These are phyloP conservation scores for Fissipunctia ypsillon DNA, from an alignment of 2,888 invertebrate genomes.

Conservation along the genomic window DNA sequence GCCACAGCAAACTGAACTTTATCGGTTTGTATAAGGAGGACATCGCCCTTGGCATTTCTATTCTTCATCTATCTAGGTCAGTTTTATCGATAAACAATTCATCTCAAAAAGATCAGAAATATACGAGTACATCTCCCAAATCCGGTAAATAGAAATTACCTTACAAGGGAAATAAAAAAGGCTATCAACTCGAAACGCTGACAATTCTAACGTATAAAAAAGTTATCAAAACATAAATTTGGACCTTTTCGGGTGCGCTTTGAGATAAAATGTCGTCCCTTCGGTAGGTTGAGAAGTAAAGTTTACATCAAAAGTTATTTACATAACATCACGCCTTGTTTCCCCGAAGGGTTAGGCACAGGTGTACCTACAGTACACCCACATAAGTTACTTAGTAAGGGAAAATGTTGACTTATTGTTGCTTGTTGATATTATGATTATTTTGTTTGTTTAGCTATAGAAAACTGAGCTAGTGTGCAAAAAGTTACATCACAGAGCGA, in stretches of 20 bases:
- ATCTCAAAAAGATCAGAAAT: conserved; percentile 9
- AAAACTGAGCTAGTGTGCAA: not conserved
- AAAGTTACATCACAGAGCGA: not conserved
- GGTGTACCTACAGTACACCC: no score
- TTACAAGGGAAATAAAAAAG: conserved; percentile 55
- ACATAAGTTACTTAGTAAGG: not conserved
- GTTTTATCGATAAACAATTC: conserved; percentile 3
- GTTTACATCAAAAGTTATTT: conserved; percentile 20
- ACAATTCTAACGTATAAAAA: conserved; percentile 67
- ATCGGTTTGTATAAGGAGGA: not conserved
- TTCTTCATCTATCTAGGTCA: conserved; percentile 13
- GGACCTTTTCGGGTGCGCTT: conserved; percentile 57
- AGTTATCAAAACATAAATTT: conserved; percentile 67
- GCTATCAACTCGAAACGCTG: conserved; percentile 40
- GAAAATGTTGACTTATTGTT: not conserved
- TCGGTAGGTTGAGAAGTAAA: conserved; percentile 5
- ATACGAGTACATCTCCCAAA: not conserved
- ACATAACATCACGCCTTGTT: no score
- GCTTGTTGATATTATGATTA: not conserved
- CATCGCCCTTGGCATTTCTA: not conserved
- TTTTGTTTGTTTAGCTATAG: not conserved
- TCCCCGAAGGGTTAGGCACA: no score
- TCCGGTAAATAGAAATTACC: conserved; percentile 39
- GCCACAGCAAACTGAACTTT: not conserved
- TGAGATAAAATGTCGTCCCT: conserved; percentile 54